Conservation (phyloP, 2,113 vertebrate genomes). For the Pterocles orientalis region DNA sequence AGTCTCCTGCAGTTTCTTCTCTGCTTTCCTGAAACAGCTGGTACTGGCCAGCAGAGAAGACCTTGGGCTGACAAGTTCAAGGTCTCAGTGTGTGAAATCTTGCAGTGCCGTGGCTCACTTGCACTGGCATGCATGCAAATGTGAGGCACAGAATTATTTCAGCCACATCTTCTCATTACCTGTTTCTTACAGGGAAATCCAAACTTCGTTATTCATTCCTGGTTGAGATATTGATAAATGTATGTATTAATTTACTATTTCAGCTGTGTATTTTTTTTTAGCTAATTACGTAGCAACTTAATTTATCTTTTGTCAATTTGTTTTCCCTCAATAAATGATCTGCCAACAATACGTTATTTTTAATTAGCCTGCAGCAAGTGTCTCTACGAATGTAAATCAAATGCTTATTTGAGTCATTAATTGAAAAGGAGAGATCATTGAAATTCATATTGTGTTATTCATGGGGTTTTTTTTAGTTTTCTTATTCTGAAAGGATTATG, state of each 20-base stretch:
- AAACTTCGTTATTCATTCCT: neutral
- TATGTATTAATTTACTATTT: slow-evolving; percentile 32
- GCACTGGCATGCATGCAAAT: neutral
- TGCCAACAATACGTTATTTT: slow-evolving; percentile 45
- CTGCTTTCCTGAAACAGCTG: neutral
- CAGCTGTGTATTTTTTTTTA: neutral
- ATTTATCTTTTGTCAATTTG: slow-evolving; percentile 69
- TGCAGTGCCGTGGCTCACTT: neutral
- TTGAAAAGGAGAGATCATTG: slow-evolving; percentile 41
- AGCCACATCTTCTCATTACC: neutral
- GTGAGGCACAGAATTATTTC: neutral
- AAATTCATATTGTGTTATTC: slow-evolving; percentile 22
- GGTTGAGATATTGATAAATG: slow-evolving; percentile 52
- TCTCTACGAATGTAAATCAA: slow-evolving; percentile 53
- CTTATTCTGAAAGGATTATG: slow-evolving; percentile 18
- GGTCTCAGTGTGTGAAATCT: neutral
- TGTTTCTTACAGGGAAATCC: neutral
- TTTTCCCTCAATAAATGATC: slow-evolving; percentile 61
- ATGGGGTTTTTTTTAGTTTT: neutral
- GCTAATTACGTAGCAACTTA: slow-evolving; percentile 46
- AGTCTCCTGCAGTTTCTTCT: neutral
- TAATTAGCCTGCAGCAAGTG: slow-evolving; percentile 62
- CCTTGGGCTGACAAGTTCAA: neutral
- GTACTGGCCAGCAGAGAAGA: neutral
- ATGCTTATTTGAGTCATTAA: slow-evolving; percentile 57